Base-by-base conservation (phyloP, 2,113 vertebrate species). In the Fregetta grallaria region DNA sequence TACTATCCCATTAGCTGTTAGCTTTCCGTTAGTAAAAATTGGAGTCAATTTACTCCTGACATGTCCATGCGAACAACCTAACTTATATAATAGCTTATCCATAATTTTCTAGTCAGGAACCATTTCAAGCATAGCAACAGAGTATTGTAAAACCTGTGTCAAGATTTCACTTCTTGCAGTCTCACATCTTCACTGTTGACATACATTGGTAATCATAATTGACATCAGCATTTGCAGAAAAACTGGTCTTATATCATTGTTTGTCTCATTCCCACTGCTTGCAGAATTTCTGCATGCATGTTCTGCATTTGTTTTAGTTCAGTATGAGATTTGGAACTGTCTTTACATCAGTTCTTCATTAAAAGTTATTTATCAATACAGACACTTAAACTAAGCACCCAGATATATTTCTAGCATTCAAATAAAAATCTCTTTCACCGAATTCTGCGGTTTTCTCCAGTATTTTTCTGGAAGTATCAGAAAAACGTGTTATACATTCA, bases 11-110 rank as follows among this genome's bases (percentile, higher is more conserved):
- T 96, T 96, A 97, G 81, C 30, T 32, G 95, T 87, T 88, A 82
- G 82, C 55, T 98, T 96, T 96, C 78, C 0, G 9, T 92, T 94
- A 92, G 67, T 79, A 78, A 96, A 96, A 97, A 94, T 42, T 94
- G 79, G 91, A 97, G 95, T 96, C 92, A 96, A 80, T 96, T 97
- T 95, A 81, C 67, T 93, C 73, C 53, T 70, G 68, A 94, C 80
- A 77, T 26, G 38, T 93, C 94, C 80, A n/a, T 56, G 73, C 70
- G 90, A 70, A 83, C 83, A 95, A 70, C 38, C n/a, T 70, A 90
- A 86, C 40, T 76, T 81, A 42, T 73, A 29, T 85, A 92, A 94
- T 52, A 76, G 34, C 38, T 84, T 88, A 78, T 55, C 66, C 47
- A 58, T 74, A 44, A 52, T 73, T 63, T 86, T 78, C 53, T 82